Evolutionary conservation across 1,140 invertebrate genomes (phyloP).

Genomic region (Phortica variegata): DNA sequence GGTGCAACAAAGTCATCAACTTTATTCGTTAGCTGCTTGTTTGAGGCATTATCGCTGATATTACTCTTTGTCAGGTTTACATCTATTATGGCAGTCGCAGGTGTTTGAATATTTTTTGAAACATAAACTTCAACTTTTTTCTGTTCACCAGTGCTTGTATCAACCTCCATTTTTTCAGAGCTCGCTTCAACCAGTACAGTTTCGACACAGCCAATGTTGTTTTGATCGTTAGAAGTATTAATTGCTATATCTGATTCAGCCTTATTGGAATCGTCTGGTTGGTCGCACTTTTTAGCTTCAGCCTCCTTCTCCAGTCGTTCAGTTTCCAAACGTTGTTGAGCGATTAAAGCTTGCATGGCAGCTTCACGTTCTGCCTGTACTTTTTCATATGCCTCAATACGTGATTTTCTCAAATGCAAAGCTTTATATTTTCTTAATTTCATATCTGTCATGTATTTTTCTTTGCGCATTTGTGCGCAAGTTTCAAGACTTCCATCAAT

Average conservation of each 20-base stretch:
- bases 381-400: constrained; percentile 71
- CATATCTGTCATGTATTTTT: constrained; percentile 81
- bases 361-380: constrained; percentile 58
- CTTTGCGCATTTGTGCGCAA: constrained; percentile 73
- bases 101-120: background rate
- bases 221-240: background rate
- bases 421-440: constrained; percentile 81
- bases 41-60: constrained; percentile 18
- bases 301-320: constrained; percentile 31
- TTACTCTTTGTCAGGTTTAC: constrained; percentile 30
- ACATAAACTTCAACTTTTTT: background rate
- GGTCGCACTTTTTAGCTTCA: constrained; percentile 20
- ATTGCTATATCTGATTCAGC: constrained; percentile 10
- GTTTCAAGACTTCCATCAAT: constrained; percentile 76
- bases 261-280: constrained; percentile 19
- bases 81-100: constrained; percentile 1
- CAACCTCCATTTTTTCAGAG: background rate
- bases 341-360: constrained; percentile 42
- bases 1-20: constrained; percentile 26
- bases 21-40: constrained; percentile 15
- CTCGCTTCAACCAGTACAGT: background rate
- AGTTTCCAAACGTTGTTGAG: constrained; percentile 45
- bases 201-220: constrained; percentile 1
- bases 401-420: constrained; percentile 73
- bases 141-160: background rate